phyloP scores from a whole-genome alignment of 2,888 invertebrate genomes.

The Cephus pulcher region DNA sequence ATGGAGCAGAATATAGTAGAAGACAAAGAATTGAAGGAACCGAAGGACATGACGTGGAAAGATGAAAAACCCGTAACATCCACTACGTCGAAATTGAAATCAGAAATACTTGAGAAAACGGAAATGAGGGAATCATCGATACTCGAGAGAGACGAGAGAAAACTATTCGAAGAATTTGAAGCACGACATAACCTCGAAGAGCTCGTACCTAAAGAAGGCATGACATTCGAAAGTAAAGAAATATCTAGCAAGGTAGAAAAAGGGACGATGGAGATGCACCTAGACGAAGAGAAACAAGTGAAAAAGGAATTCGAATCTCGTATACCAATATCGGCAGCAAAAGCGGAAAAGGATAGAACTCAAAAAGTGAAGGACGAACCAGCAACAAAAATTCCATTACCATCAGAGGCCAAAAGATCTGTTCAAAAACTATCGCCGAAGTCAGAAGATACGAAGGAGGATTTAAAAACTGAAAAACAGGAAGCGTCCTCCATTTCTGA shows the following conservation, averaged over 20 bases:
- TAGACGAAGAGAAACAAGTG: conserved; percentile 3
- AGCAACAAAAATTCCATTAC: background rate
- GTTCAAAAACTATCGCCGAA: conserved; percentile 6
- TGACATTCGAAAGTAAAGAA: background rate
- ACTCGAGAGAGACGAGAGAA: background rate
- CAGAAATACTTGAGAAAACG: background rate
- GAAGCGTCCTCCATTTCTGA: background rate
- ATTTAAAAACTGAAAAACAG: background rate
- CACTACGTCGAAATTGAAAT: background rate
- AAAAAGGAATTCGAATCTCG: conserved; percentile 52
- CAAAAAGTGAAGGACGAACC: conserved; percentile 17
- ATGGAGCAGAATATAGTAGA: conserved; percentile 2
- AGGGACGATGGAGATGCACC: background rate
- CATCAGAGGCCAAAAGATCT: background rate
- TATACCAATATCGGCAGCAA: conserved; percentile 52
- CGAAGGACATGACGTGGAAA: background rate
- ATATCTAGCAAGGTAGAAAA: background rate
- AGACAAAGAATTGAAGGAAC: background rate
- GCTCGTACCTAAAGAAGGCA: background rate
- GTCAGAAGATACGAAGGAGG: background rate
- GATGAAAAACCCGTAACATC: background rate
- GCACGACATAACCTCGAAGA: background rate
- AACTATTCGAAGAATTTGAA: background rate
- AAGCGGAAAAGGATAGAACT: conserved; percentile 51
- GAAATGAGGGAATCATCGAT: background rate